Evolutionary conservation across 23 tunicate species (phyloP).

Genomic region (Styela plicata): DNA sequence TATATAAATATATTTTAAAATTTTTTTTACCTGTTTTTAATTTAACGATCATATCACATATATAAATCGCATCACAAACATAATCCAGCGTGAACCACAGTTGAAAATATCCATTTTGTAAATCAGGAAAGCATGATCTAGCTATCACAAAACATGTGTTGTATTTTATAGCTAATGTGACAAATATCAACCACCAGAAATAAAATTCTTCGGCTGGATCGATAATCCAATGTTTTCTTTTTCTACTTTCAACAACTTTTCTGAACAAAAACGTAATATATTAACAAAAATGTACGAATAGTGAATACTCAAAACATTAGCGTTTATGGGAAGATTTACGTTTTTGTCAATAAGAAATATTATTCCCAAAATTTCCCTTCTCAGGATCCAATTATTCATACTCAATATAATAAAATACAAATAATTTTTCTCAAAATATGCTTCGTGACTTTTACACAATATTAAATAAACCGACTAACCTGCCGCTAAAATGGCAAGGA

Average conservation of each 20-base stretch:
- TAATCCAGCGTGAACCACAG: constrained; percentile 76
- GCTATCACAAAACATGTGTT: constrained; percentile 75
- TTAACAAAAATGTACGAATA: too few species aligned
- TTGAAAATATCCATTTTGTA: constrained; percentile 37
- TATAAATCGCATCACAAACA: constrained; percentile 54
- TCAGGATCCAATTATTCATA: too few species aligned
- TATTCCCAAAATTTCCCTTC: too few species aligned
- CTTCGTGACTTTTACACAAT: too few species aligned
- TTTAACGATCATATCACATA: constrained; percentile 65
- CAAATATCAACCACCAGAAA: constrained; percentile 74
- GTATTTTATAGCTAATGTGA: constrained; percentile 72
- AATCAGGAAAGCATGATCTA: constrained; percentile 58
- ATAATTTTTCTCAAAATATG: too few species aligned
- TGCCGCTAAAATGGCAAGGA: too few species aligned
- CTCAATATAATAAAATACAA: too few species aligned
- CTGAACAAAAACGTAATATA: neutral
- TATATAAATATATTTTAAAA: too few species aligned
- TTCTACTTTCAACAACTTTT: constrained; percentile 4
- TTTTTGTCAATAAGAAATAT: too few species aligned
- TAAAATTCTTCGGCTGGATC: constrained; percentile 91
- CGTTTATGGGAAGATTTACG: too few species aligned
- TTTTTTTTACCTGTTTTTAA: constrained; percentile 75
- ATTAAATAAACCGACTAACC: too few species aligned
- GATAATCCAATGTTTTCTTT: constrained; percentile 46
- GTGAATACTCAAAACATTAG: too few species aligned